These are phyloP conservation scores for Zaprionus bogoriensis DNA, from an alignment of 2,888 invertebrate species.

Conservation along the genomic window DNA sequence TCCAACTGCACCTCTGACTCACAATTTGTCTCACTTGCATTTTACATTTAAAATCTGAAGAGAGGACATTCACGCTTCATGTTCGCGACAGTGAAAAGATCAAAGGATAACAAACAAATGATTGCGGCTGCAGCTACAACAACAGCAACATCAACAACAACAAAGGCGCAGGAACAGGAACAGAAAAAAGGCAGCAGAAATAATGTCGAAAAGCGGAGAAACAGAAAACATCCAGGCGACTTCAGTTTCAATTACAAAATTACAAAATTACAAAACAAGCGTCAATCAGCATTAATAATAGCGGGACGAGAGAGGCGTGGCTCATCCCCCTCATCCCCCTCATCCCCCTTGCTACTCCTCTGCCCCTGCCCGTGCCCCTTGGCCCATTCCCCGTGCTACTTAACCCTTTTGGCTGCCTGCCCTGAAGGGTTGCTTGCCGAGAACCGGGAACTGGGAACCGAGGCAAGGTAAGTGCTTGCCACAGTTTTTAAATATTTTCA, in stretches of 20 bases:
- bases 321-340: conserved; percentile 30
- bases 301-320: conserved; percentile 51
- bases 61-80: conserved; percentile 8
- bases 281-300: conserved; percentile 78
- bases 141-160: conserved; percentile 21
- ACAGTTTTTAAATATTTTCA: conserved; percentile 63
- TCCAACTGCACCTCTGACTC: conserved; percentile 30
- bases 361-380: conserved; percentile 17
- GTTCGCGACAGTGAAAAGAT: conserved; percentile 58
- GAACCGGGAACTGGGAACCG: conserved; percentile 2
- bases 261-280: conserved; percentile 77
- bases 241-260: conserved; percentile 78
- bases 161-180: conserved; percentile 4
- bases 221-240: conserved; percentile 33
- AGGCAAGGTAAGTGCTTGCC: conserved; percentile 65
- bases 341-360: background rate
- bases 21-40: conserved; percentile 72
- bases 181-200: conserved; percentile 39
- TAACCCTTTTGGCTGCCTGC: conserved; percentile 64
- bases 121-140: conserved; percentile 44
- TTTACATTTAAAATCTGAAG: conserved; percentile 60
- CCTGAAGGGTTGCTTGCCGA: conserved; percentile 48
- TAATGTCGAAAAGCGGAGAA: conserved; percentile 44
- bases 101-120: conserved; percentile 59
- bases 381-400: conserved; percentile 57